Base-by-base conservation (phyloP, 2,113 vertebrate genomes). In the Cyprinus carpio region DNA sequence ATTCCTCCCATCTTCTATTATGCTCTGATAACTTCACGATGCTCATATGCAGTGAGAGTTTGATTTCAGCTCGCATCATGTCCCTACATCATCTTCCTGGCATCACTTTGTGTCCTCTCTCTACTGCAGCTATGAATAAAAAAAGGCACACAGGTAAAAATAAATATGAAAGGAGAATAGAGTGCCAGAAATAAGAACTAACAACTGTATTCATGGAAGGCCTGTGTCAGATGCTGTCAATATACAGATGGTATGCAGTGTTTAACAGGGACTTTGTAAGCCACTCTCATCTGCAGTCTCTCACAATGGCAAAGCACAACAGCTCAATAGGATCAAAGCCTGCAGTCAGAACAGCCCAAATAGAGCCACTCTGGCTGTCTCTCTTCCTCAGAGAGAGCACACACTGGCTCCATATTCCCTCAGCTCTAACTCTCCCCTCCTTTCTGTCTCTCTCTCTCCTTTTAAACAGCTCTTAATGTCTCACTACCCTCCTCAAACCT, bases 211-310 rank as follows among this genome's bases (percentile, higher is more conserved):
- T 46, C 23, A 23, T 49, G 25, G 40, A 81, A 81, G 78, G 78
- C 60, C 76, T 23, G 1, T 65, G 7, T 81, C 78, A 79, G 56
- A 79, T 46, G 16, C 78, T 29, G 78, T 46, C 78, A 81, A 78
- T 37, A 65, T 40, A 81, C 78, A 81, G 78, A 81, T 65, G 37
- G 78, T 27, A 16, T 9, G 78, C 40, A 8, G 60, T 81, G 78
- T 81, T 81, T 81, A 81, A 81, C 78, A 81, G 78, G 16, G 78
- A 65, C 60, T 81, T 81, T 81, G 60, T 65, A 81, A 81, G 78
- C 60, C 34, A 13, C 34, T 79, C 76, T 79, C 76, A 79, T 79
- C 76, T 81, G 40, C 60, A 29, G 58, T 49, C 25, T 64, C 78
- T 29, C 78, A 81, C 78, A 81, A 65, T 46, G 60, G 78, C 58